A percentile compares a stretch with the other conserved stretches of the same genome.
Evolutionary conservation across 2,888 invertebrate genomes (phyloP).

Genomic region (Zaprionus bogoriensis): DNA sequence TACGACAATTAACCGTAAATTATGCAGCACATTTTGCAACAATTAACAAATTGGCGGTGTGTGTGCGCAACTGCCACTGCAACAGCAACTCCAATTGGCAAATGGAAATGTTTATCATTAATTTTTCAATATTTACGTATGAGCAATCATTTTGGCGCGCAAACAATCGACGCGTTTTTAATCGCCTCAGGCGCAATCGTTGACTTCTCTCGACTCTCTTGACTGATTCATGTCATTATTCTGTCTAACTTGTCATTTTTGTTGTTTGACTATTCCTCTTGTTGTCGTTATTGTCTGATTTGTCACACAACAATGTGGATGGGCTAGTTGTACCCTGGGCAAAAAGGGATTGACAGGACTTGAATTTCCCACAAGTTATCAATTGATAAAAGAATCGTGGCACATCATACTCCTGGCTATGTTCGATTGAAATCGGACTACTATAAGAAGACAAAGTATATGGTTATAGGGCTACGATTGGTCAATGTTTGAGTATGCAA

Average conservation of each 20-base stretch:
- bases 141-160: slow-evolving; percentile 75
- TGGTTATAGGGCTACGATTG: too few species aligned
- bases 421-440: too few species aligned
- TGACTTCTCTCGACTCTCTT: slow-evolving; percentile 18
- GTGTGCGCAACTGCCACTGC: slow-evolving; percentile 34
- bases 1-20: slow-evolving; percentile 65
- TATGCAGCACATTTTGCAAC: slow-evolving; percentile 71
- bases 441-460: too few species aligned
- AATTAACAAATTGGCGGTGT: slow-evolving; percentile 65
- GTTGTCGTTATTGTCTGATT: slow-evolving; percentile 26
- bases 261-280: background rate
- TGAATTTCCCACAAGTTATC: too few species aligned
- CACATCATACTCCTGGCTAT: too few species aligned
- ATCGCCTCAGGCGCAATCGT: slow-evolving; percentile 36
- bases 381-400: too few species aligned
- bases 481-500: too few species aligned
- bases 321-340: background rate
- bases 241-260: slow-evolving; percentile 10
- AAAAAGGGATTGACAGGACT: too few species aligned
- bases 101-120: slow-evolving; percentile 69
- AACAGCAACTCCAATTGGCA: slow-evolving; percentile 26
- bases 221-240: slow-evolving; percentile 65
- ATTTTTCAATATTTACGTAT: slow-evolving; percentile 50
- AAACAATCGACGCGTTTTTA: slow-evolving; percentile 58
- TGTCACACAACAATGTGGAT: slow-evolving; percentile 36